Evolutionary conservation across 2,888 invertebrate genomes (phyloP).

Genomic region (Scaptodrosophila latifasciaeformis): DNA sequence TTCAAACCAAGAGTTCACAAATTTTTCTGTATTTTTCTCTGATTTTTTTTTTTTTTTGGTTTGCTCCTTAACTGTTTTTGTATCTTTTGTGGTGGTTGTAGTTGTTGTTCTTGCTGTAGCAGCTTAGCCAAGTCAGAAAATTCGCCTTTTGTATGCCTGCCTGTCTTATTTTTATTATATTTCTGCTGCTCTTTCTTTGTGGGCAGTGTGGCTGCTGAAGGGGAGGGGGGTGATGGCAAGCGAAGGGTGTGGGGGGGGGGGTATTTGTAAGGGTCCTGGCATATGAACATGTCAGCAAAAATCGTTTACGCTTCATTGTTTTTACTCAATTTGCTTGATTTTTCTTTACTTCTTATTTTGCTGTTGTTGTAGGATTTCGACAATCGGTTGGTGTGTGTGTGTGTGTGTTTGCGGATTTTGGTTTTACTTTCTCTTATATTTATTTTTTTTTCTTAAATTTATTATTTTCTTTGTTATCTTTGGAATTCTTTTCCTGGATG

Average conservation of each 20-base stretch:
- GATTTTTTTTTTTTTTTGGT: no score
- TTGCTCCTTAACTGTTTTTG: background rate
- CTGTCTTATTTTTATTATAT: conserved; percentile 24
- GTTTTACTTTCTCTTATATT: conserved; percentile 14
- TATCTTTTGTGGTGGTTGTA: conserved; percentile 2
- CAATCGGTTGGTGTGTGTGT: no score
- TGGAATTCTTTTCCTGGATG: no score
- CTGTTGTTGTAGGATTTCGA: no score
- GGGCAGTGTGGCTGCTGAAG: no score
- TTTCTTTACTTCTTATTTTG: conserved; percentile 39
- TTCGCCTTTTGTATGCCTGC: conserved; percentile 24
- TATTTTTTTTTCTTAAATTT: conserved; percentile 26
- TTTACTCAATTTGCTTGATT: conserved; percentile 57
- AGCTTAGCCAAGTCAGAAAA: no score
- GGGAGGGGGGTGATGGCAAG: no score
- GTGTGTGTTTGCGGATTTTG: conserved; percentile 10
- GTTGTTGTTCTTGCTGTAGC: no score
- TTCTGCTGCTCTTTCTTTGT: background rate
- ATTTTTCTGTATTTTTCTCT: conserved; percentile 1
- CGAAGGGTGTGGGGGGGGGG: no score
- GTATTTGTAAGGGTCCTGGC: no score
- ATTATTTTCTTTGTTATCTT: no score
- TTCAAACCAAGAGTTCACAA: background rate
- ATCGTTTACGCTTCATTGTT: conserved; percentile 66
- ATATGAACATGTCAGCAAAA: conserved; percentile 54